A percentile compares a stretch with the other conserved stretches of the same genome.
phyloP scores from a whole-genome alignment of 2,888 invertebrate species.

The Temnothorax unifasciatus region DNA sequence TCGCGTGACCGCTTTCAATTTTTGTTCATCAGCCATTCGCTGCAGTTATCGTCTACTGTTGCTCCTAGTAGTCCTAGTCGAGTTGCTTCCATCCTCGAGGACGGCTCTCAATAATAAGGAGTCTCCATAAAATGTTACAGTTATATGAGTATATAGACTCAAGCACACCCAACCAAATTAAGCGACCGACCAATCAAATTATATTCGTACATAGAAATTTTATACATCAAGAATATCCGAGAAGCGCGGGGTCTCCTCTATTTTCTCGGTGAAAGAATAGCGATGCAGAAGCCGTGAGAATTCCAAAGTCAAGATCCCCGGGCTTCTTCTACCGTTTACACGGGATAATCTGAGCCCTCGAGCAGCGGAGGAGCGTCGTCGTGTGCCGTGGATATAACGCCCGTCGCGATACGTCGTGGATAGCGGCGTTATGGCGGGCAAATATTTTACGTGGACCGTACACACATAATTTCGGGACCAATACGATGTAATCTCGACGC shows the following conservation, averaged over 20 bases:
- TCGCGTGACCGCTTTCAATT: constrained; percentile 35
- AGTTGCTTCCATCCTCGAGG: neutral
- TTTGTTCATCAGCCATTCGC: neutral
- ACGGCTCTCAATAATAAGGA: neutral
- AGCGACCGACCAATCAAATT: neutral
- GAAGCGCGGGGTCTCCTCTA: neutral
- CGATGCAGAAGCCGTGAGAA: neutral
- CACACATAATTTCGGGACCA: constrained; percentile 44
- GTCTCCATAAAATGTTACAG: neutral
- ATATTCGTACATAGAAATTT: neutral
- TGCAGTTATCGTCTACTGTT: neutral
- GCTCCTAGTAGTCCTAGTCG: neutral
- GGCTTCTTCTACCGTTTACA: constrained; percentile 11
- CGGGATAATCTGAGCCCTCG: neutral
- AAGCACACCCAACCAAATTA: neutral
- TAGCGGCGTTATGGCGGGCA: constrained; percentile 34
- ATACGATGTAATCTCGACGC: constrained; percentile 47
- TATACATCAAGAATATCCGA: neutral
- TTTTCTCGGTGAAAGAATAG: neutral
- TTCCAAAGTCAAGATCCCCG: constrained; percentile 30
- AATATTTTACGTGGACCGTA: constrained; percentile 44
- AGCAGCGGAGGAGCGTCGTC: neutral
- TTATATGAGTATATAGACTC: neutral
- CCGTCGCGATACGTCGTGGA: constrained; percentile 36
- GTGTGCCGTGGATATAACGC: neutral